Evolutionary conservation across 64 coral and sea anemone species (phyloP), one percentile per base, ranked within the genome.

Genomic region (Anthopleura sola): DNA sequence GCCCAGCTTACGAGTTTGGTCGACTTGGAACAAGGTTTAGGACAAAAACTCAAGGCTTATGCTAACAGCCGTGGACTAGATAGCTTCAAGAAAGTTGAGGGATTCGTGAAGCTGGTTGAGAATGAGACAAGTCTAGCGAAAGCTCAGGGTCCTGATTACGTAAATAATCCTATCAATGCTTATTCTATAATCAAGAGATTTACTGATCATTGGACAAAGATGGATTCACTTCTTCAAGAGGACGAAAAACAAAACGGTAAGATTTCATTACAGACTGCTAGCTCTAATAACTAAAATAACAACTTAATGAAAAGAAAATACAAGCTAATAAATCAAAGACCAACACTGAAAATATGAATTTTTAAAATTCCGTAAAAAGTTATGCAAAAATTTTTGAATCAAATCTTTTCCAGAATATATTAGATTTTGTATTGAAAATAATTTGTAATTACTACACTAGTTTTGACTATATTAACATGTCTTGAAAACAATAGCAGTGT

Each of bases 1-100:
- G 78, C 84, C 19, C 83, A 96, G 21, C 84, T 96, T 5, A 60
- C 87, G 46, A 53, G 89, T 36, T 62, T 96, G 48, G 94, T 96
- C 6, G 82, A 92, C 55, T 87, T 96, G 24, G 94, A 96, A 78
- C 68, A 49, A 9, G n/a, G 40, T 17, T 77, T 96, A 40, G 87
- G 79, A 60, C 77, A 89, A 84, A 88, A 78, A 54, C 71, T 96
- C 49, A 86, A 90, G 36, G 84, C 24, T 75, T 96, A 90, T 60
- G 15, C 87, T 56, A 39, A 53, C n/a, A 78, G 68, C 80, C 78
- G 86, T n/a, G n/a, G n/a, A 47, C 85, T 79, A 49, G 56, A 75
- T 32, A 34, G 79, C 69, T 82, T 90, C 18, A 36, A 90, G 10
- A 83, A 75, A 66, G 40, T 92, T 32, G 90, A 87, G 19, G 34